A percentile compares a stretch with the other conserved stretches of the same genome.
These are phyloP conservation scores for Apteryx owenii DNA, from an alignment of 2,113 vertebrate genomes.

Conservation along the genomic window DNA sequence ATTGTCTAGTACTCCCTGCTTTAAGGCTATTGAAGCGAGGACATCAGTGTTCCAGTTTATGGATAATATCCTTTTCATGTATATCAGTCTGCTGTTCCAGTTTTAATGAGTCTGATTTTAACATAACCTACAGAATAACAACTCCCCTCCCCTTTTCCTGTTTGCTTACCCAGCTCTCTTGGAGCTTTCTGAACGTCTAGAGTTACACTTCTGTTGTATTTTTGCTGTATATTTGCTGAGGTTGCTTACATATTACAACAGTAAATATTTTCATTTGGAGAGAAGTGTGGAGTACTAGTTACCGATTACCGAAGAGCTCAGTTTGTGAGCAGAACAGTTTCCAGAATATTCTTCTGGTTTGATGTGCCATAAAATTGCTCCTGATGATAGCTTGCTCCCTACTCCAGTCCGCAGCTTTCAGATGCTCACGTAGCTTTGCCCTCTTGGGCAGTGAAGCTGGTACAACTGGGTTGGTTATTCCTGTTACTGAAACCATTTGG, in stretches of 20 bases:
- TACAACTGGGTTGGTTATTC: not conserved
- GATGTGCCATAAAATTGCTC: not conserved
- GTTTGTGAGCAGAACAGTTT: not conserved
- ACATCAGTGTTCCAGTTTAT: not conserved
- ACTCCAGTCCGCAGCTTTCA: not conserved
- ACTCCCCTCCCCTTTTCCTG: not conserved
- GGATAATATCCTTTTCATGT: not conserved
- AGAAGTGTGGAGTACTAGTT: not conserved
- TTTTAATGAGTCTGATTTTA: slow-evolving; percentile 6
- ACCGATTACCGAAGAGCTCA: not conserved
- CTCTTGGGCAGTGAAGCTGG: not conserved
- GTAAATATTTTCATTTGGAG: not conserved
- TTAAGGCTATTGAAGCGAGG: not conserved
- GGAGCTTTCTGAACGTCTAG: not conserved
- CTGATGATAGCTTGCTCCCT: not conserved
- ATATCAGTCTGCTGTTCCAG: not conserved
- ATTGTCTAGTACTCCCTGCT: not conserved
- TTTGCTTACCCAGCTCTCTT: not conserved
- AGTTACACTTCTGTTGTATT: not conserved
- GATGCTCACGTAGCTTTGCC: not conserved
- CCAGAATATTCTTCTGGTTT: not conserved
- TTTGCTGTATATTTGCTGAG: not conserved
- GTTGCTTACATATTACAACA: not conserved
- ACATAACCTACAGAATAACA: not conserved
- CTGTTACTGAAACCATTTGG: not conserved